Conservation (phyloP, 2,113 vertebrate species). For the crab-eating macaque (Macaca fascicularis) region DNA sequence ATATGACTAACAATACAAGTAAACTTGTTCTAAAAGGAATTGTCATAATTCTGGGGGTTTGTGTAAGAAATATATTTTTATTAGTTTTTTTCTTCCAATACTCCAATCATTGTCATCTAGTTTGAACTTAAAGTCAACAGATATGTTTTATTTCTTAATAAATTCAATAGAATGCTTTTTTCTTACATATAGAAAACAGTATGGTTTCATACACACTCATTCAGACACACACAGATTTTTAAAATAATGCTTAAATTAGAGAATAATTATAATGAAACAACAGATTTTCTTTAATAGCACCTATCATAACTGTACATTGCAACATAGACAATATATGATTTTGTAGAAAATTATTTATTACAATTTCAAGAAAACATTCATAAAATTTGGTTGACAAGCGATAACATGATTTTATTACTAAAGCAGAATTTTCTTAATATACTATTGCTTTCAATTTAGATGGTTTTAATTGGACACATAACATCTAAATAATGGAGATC, state of each 20-base stretch:
- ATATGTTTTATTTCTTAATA: neutral
- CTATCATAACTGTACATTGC: neutral
- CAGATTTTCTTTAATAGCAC: neutral
- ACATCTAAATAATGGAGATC: neutral
- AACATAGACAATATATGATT: neutral
- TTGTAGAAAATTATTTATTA: neutral
- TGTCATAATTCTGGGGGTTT: neutral
- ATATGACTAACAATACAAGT: constrained; percentile 28
- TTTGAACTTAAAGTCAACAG: constrained; percentile 28
- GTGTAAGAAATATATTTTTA: constrained; percentile 24
- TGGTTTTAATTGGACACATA: neutral
- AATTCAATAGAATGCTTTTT: neutral
- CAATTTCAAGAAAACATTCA: neutral
- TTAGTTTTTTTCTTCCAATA: neutral
- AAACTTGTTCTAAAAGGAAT: neutral
- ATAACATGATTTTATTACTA: neutral
- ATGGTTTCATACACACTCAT: neutral
- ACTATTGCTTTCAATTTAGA: neutral
- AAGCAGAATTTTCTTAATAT: neutral
- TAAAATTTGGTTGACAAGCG: neutral
- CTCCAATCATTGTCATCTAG: neutral
- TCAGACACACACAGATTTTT: neutral
- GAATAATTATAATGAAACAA: neutral
- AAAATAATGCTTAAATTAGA: neutral
- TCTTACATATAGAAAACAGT: neutral